Conservation (phyloP, 2,888 invertebrate genomes). For the Chironomus riparius region DNA sequence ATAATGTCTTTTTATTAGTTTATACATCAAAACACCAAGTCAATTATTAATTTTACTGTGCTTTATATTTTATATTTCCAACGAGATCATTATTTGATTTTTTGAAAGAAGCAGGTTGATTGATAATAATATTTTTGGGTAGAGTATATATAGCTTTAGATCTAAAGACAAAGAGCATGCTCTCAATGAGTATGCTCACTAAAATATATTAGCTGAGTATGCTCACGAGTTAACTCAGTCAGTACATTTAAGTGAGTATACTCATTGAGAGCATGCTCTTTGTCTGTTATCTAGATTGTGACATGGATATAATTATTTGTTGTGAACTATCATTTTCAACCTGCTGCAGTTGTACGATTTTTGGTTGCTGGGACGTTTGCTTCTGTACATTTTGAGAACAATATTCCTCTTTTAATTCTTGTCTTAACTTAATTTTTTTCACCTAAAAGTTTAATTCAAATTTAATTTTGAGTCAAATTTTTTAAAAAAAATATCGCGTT, state of each 20-base stretch:
- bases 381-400: conserved; percentile 30
- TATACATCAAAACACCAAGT: too few relatives aligned
- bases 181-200: too few relatives aligned
- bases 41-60: too few relatives aligned
- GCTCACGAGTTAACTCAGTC: too few relatives aligned
- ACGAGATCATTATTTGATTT: neutral
- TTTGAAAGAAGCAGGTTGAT: neutral
- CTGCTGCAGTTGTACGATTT: conserved; percentile 32
- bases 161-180: too few relatives aligned
- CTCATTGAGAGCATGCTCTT: too few relatives aligned
- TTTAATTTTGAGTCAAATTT: neutral
- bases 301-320: conserved; percentile 30
- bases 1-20: too few relatives aligned
- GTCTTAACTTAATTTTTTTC: neutral
- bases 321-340: conserved; percentile 34
- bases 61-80: too few relatives aligned
- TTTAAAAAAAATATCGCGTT: too few relatives aligned
- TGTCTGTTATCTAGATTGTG: too few relatives aligned
- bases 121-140: conserved; percentile 5
- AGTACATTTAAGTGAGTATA: too few relatives aligned
- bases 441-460: neutral
- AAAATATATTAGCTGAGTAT: too few relatives aligned
- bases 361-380: neutral
- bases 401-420: neutral
- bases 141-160: neutral